Evolutionary conservation across 2,113 vertebrate species (phyloP).

Genomic region (Heterotilapia buettikoferi): DNA sequence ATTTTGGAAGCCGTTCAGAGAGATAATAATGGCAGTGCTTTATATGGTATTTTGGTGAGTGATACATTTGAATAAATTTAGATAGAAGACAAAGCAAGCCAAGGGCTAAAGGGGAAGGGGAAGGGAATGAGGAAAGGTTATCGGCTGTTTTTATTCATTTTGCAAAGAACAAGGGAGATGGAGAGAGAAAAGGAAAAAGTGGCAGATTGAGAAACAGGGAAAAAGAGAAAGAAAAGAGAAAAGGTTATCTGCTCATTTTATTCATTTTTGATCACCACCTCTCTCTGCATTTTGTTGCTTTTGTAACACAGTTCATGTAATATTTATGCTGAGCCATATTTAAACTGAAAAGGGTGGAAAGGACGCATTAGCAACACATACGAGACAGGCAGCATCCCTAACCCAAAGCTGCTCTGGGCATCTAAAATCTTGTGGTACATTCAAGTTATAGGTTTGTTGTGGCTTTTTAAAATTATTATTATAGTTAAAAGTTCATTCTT

Average conservation of each 20-base stretch:
- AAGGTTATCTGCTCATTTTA: conserved; percentile 47
- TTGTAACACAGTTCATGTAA: conserved; percentile 37
- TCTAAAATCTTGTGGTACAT: neutral
- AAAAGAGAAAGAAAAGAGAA: conserved; percentile 6
- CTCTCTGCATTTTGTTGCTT: conserved; percentile 14
- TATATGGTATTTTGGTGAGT: neutral
- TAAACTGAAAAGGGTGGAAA: neutral
- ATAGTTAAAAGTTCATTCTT: neutral
- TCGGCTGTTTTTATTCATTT: conserved; percentile 33
- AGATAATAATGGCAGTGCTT: neutral
- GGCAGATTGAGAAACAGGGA: neutral
- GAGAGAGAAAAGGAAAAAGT: neutral
- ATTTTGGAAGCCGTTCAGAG: neutral
- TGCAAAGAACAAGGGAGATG: neutral
- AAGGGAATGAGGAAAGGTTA: conserved; percentile 41
- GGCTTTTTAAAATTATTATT: neutral
- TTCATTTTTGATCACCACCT: conserved; percentile 20
- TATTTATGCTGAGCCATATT: conserved; percentile 42
- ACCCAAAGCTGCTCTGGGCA: neutral
- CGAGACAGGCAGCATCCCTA: neutral
- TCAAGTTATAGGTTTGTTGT: neutral
- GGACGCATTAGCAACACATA: neutral
- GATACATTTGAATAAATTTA: conserved; percentile 10
- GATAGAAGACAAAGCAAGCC: conserved; percentile 12
- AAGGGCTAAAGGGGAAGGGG: neutral